phyloP scores from a whole-genome alignment of 2,797 vertebrate species.

The Ctenopoma multispine region DNA sequence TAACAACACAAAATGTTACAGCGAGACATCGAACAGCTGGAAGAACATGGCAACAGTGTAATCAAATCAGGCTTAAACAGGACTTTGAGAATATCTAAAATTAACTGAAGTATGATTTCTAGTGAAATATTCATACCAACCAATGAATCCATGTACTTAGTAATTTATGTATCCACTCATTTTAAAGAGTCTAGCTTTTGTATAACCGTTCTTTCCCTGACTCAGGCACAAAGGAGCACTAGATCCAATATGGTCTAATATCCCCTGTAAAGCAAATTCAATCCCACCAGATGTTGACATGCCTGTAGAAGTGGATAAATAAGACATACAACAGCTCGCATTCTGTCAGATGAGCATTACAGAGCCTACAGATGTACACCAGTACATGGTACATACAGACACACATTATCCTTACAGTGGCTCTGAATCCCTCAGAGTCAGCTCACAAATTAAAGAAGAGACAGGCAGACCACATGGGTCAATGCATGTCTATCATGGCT shows the following conservation, averaged over 20 bases:
- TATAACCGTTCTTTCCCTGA: background rate
- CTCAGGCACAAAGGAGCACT: slow-evolving; percentile 7
- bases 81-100: slow-evolving; percentile 19
- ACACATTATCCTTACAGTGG: slow-evolving; percentile 31
- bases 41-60: slow-evolving; percentile 7
- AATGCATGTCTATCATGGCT: slow-evolving; percentile 7
- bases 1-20: slow-evolving; percentile 6
- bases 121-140: slow-evolving; percentile 34
- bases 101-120: slow-evolving; percentile 35
- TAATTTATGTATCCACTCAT: slow-evolving; percentile 24
- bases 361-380: slow-evolving; percentile 29
- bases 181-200: background rate
- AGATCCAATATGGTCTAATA: slow-evolving; percentile 12
- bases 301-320: slow-evolving; percentile 16
- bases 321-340: slow-evolving; percentile 40
- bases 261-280: slow-evolving; percentile 23
- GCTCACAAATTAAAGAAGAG: slow-evolving; percentile 12
- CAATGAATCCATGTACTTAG: slow-evolving; percentile 2
- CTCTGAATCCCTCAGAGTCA: slow-evolving; percentile 32
- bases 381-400: slow-evolving; percentile 33
- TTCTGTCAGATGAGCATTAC: slow-evolving; percentile 31
- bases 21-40: slow-evolving; percentile 12
- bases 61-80: slow-evolving; percentile 28
- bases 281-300: slow-evolving; percentile 44
- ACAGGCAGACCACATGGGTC: slow-evolving; percentile 17